Conservation (phyloP, 2,888 invertebrate genomes). For the Oxycera nigricornis region DNA sequence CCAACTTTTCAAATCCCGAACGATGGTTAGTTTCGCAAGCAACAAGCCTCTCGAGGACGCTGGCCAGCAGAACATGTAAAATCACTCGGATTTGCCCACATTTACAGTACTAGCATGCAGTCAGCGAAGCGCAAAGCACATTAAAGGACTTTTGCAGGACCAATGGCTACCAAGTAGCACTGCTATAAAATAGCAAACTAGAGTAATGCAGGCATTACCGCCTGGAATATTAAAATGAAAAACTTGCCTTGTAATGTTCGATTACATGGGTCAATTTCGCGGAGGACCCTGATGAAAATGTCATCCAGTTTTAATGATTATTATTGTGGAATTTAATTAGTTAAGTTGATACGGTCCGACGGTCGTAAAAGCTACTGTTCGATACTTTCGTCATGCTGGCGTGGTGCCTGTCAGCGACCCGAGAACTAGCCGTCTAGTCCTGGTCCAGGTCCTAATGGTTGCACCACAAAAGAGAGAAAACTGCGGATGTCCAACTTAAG, state of each 20-base stretch:
- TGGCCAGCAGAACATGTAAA: background rate
- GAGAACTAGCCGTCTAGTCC: background rate
- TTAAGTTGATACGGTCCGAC: slow-evolving; percentile 24
- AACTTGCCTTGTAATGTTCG: slow-evolving; percentile 35
- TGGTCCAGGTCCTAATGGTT: slow-evolving; percentile 23
- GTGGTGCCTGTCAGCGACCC: background rate
- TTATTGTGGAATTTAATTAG: slow-evolving; percentile 34
- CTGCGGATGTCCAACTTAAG: slow-evolving; percentile 34
- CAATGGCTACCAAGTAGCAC: slow-evolving; percentile 4
- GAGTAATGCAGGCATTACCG: slow-evolving; percentile 29
- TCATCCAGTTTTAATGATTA: slow-evolving; percentile 32
- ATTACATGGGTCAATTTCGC: slow-evolving; percentile 31
- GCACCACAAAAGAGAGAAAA: slow-evolving; percentile 33
- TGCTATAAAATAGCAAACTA: background rate
- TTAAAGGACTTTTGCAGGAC: slow-evolving; percentile 2
- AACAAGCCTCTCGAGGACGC: background rate
- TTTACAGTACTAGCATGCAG: background rate
- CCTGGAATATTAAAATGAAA: slow-evolving; percentile 29
- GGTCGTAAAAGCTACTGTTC: slow-evolving; percentile 11
- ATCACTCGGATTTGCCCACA: slow-evolving; percentile 7
- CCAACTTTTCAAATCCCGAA: background rate
- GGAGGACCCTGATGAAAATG: slow-evolving; percentile 21
- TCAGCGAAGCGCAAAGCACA: background rate
- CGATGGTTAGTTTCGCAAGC: background rate
- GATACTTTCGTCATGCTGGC: background rate